A percentile compares a stretch with the other conserved stretches of the same genome.
Conservation (phyloP, 2,888 invertebrate genomes). For the Agrotis puta region DNA sequence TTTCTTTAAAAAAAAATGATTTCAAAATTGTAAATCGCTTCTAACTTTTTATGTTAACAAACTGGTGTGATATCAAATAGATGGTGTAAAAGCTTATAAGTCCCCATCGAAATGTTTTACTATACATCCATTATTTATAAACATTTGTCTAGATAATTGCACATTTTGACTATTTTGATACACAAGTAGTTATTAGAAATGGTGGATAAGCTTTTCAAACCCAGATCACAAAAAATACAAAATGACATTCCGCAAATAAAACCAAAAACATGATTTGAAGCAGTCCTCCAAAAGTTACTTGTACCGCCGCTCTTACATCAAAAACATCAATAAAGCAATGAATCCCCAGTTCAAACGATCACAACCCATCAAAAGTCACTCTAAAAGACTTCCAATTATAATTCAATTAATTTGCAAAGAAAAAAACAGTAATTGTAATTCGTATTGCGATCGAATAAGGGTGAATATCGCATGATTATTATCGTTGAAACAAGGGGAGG, state of each 20-base stretch:
- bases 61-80: too few species aligned
- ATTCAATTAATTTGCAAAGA: slow-evolving; percentile 80
- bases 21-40: too few species aligned
- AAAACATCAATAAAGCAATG: slow-evolving; percentile 40
- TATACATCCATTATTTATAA: too few species aligned
- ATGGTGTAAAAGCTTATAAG: too few species aligned
- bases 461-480: slow-evolving; percentile 50
- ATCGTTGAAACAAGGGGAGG: slow-evolving; percentile 65
- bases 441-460: slow-evolving; percentile 62
- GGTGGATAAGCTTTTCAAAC: neutral
- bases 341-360: slow-evolving; percentile 49
- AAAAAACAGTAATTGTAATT: slow-evolving; percentile 40
- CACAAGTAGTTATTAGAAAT: too few species aligned
- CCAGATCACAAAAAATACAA: neutral
- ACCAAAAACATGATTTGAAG: slow-evolving; percentile 18
- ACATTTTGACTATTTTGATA: too few species aligned
- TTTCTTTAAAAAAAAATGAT: too few species aligned
- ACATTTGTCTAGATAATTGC: too few species aligned
- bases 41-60: too few species aligned
- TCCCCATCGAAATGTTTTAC: too few species aligned
- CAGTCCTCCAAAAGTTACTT: neutral
- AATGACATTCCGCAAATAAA: neutral
- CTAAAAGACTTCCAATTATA: slow-evolving; percentile 79
- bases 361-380: slow-evolving; percentile 72
- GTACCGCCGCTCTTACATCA: slow-evolving; percentile 6